Base-by-base conservation (phyloP, 2,113 vertebrate genomes). In the Percina caprodes region DNA sequence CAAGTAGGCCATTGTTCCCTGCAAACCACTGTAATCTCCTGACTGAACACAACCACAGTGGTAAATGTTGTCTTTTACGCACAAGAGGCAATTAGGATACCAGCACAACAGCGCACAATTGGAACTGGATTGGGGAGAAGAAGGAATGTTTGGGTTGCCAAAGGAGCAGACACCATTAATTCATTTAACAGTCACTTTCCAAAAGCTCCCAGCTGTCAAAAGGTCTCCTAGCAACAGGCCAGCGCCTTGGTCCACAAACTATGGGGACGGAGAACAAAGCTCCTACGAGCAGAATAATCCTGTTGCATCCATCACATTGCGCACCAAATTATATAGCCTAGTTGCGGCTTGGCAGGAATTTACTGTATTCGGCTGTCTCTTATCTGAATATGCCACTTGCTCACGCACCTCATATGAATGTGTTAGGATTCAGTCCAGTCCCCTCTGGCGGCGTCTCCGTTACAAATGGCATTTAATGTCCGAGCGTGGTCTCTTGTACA, bases 161-260 rank as follows among this genome's bases (percentile, higher is more conserved):
- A 51, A 87, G 69, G 75, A 83, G 16, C 73, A 89, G 76, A 84
- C 71, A 80, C 69, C 79, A 74, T 88, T 84, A 86, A 67, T 85
- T 71, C 83, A 88, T 90, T 66, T 80, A 80, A 85, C 80, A 86
- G 86, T 90, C 90, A 94, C 93, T 93, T 83, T 84, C 82, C 77
- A 77, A 90, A 88, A 88, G 88, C 91, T 92, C 77, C 79, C 88
- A 83, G 89, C 93, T 93, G 92, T 93, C 93, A 92, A 85, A 79
- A 63, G 77, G 94, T 95, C 84, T 94, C 94, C 91, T 93, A 95
- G 95, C 94, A 95, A 95, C 95, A 94, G 92, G 89, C 90, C 92
- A 93, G 88, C 93, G 90, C 92, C 91, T 93, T 80, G 77, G 67
- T 88, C 74, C 87, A 84, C 60, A 86, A 89, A 88, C 90, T 78